A percentile compares a stretch with the other conserved stretches of the same genome.
phyloP scores from a whole-genome alignment of 2,888 invertebrate species.

The Latrodectus hesperus region DNA sequence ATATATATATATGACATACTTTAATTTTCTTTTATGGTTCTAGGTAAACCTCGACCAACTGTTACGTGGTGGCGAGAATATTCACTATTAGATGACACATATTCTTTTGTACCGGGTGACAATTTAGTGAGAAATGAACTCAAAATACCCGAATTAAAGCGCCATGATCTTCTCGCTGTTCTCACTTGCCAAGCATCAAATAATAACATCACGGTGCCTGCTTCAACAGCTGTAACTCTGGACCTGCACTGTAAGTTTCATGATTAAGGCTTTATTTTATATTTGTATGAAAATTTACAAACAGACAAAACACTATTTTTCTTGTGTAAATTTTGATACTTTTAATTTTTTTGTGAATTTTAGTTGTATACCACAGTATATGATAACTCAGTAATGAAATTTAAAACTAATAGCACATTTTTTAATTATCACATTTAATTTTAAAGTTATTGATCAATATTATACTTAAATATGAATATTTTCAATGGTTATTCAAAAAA shows the following conservation, averaged over 20 bases:
- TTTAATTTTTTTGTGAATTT: too few species aligned
- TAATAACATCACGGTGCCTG: slow-evolving; percentile 85
- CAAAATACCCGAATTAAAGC: slow-evolving; percentile 83
- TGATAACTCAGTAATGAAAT: too few species aligned
- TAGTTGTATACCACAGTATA: too few species aligned
- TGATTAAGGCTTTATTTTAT: neutral
- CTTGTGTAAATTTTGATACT: too few species aligned
- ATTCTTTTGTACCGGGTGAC: slow-evolving; percentile 68
- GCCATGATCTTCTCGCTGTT: slow-evolving; percentile 88
- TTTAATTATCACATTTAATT: too few species aligned
- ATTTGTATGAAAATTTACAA: too few species aligned
- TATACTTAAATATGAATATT: too few species aligned
- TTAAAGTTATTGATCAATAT: too few species aligned
- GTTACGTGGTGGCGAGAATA: slow-evolving; percentile 71
- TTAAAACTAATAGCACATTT: too few species aligned
- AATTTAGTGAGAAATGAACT: slow-evolving; percentile 79
- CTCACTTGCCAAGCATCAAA: slow-evolving; percentile 91
- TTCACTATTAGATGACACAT: slow-evolving; percentile 69
- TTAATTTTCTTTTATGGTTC: neutral
- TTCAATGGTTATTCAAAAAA: too few species aligned
- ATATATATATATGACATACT: neutral
- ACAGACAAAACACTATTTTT: too few species aligned
- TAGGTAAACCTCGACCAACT: slow-evolving; percentile 70
- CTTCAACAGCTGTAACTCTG: slow-evolving; percentile 86
- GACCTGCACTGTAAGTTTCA: slow-evolving; percentile 92